Percentiles rank a stretch among this genome's conserved stretches.
These are phyloP conservation scores for Girardinichthys multiradiatus DNA, from an alignment of 2,113 vertebrate genomes.

Conservation along the genomic window DNA sequence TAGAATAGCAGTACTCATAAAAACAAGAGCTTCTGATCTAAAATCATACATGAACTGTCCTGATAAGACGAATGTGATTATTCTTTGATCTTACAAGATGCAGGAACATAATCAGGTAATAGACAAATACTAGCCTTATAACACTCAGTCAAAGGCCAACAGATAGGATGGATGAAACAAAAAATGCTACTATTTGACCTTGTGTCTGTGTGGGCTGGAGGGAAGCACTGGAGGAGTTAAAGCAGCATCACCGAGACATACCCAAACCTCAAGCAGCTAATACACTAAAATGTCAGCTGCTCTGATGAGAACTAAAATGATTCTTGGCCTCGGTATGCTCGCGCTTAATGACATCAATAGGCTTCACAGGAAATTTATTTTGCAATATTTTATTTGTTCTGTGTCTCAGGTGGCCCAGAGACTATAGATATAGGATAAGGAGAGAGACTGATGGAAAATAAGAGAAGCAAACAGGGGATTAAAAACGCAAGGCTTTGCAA, in stretches of 20 bases:
- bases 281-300: constrained; percentile 85
- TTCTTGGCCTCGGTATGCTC: constrained; percentile 82
- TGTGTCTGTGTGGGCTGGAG: constrained; percentile 37
- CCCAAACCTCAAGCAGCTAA: constrained; percentile 71
- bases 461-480: constrained; percentile 17
- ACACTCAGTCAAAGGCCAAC: constrained; percentile 79
- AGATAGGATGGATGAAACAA: constrained; percentile 80
- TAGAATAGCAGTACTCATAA: constrained; percentile 6
- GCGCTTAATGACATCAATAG: constrained; percentile 88
- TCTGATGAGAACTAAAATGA: constrained; percentile 85
- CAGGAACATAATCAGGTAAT: constrained; percentile 47
- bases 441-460: constrained; percentile 42
- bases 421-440: constrained; percentile 72
- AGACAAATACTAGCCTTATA: constrained; percentile 72
- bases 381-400: constrained; percentile 82
- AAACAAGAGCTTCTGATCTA: background rate
- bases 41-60: constrained; percentile 29
- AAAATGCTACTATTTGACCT: constrained; percentile 80
- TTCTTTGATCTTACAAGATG: constrained; percentile 47
- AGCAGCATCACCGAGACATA: constrained; percentile 67
- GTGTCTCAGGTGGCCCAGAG: constrained; percentile 78
- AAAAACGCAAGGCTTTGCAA: constrained; percentile 34
- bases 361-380: constrained; percentile 84
- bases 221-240: constrained; percentile 63
- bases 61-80: constrained; percentile 50